Evolutionary conservation across 1,140 invertebrate species (phyloP), one percentile per base, ranked within the genome.

Genomic region (Apis laboriosa): DNA sequence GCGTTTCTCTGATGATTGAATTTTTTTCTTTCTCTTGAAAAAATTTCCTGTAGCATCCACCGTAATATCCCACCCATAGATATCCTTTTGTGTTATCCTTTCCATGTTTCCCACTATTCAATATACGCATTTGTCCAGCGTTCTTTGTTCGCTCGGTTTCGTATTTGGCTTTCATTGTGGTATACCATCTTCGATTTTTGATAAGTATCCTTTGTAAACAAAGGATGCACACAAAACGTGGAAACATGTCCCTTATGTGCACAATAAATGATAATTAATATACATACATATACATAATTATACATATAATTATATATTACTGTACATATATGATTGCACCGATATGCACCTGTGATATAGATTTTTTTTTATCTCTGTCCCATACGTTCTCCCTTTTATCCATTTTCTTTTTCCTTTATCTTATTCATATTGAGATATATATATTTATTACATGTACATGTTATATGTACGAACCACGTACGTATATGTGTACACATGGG

Each of bases 71-170:
- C 15, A 12, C 15, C n/a, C 55, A 19, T 64, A n/a, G 15, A 24
- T 58, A 55, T 80, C 43, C 58, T 34, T 64, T 49, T 34, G n/a
- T 60, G 56, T 19, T 53, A 21, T 70, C 21, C 63, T 60, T 73
- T 61, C 49, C 34, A 21, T 43, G 56, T 49, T 24, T 53, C 79
- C 64, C 24, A 53, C 71, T 56, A 71, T 77, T 56, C 49, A 11
- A 79, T 63, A 79, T 58, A 67, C 56, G 63, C 80, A 80, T 87
- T 87, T 70, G 51, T 53, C n/a, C 51, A 80, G 9, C 60, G 61
- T 75, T 55, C 78, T 80, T 80, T 80, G 78, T 75, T 61, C 71
- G 58, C 51, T 64, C 78, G 21, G 60, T 56, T 72, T 80, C 78
- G 34, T 56, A 80, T 64, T 80, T 74, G 71, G 78, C 78, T 80